Evolutionary conservation across 2,888 invertebrate species (phyloP).

Genomic region (Epirrhoe tristata): DNA sequence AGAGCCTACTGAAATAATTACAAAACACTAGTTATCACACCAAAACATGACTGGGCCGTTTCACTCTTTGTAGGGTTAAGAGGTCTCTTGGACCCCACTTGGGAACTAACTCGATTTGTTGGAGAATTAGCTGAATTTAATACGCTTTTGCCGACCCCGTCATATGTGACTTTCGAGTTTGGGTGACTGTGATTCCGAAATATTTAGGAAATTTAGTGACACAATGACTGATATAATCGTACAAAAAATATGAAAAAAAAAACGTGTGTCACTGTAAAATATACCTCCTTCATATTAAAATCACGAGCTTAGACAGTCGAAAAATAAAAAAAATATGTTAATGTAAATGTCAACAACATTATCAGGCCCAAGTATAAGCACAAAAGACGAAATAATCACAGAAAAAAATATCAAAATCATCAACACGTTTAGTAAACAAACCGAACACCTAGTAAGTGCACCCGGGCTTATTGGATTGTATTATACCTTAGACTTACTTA

Average conservation of each 20-base stretch:
- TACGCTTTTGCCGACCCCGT: slow-evolving; percentile 56
- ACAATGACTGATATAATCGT: neutral
- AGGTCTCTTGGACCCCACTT: slow-evolving; percentile 62
- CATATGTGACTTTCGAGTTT: slow-evolving; percentile 60
- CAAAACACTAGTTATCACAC: slow-evolving; percentile 49
- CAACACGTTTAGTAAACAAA: no score
- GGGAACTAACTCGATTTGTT: slow-evolving; percentile 69
- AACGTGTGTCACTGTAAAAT: no score
- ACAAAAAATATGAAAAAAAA: no score
- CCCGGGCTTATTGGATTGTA: no score
- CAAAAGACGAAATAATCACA: no score
- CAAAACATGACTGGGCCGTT: slow-evolving; percentile 57
- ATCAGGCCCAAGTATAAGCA: no score
- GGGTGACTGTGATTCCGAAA: slow-evolving; percentile 48
- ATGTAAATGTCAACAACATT: no score
- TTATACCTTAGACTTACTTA: neutral
- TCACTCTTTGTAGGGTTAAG: slow-evolving; percentile 56
- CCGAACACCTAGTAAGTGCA: no score
- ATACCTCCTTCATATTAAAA: no score
- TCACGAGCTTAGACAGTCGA: no score
- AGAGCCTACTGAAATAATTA: slow-evolving; percentile 36
- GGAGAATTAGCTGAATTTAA: slow-evolving; percentile 72
- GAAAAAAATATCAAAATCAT: no score
- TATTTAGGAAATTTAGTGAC: slow-evolving; percentile 2
- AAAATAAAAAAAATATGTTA: no score